Evolutionary conservation across 2,113 vertebrate species (phyloP), one percentile per base, ranked within the genome.

Genomic region (Macaca nemestrina): DNA sequence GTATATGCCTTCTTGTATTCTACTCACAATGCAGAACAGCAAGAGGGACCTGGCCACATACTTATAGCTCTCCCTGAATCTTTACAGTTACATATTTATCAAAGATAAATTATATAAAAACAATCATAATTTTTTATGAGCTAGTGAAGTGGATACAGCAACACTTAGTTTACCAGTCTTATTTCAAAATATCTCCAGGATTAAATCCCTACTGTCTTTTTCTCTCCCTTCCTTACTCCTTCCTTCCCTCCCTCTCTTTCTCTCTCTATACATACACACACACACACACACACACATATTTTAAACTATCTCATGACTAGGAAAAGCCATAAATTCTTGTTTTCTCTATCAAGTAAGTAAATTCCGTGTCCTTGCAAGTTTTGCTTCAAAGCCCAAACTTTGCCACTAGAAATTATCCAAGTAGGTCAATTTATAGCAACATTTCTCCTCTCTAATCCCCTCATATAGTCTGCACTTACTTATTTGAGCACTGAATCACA

Each of bases 151-250:
- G 0, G 32, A 20, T 67, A 88, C 4, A 83, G 8, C 23, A 94
- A 76, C n/a, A 84, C 70, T 95, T 67, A 93, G 50, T 86, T 93
- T 87, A 89, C 35, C 57, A 88, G 93, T 8, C 45, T 97, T n/a
- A 92, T 75, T 92, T 92, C 25, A 90, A 82, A 96, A 72, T 91
- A 76, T 59, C 52, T 95, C 48, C 35, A 83, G 25, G 38, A 75
- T 81, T 90, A 95, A 70, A 12, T 90, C 73, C 67, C 35, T 72
- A 4, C 79, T 55, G 52, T 6, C 27, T 57, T 55, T 84, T 30
- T 50, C 75, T 59, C 38, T 48, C 11, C 30, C 3, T 57, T 32
- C 2, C 20, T 76, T 30, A 11, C 16, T 50, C 16, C 30, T 10
- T 43, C 14, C 13, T 4, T 70, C 30, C 5, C 18, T 35, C 12